These are phyloP conservation scores for Tetragonisca angustula DNA, from an alignment of 2,888 invertebrate genomes.

Conservation along the genomic window DNA sequence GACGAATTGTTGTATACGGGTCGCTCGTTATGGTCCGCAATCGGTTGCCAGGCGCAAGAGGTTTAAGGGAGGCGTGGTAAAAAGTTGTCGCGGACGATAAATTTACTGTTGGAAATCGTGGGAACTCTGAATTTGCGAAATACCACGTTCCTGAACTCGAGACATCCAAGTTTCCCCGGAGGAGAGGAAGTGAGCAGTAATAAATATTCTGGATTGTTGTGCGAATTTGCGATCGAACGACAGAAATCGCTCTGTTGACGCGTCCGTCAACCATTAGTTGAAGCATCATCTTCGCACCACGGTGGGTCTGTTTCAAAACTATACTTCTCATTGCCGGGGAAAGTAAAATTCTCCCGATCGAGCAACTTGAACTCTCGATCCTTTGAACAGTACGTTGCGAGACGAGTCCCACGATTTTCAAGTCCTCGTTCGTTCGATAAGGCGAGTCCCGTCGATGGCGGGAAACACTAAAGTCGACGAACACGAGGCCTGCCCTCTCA, in stretches of 20 bases:
- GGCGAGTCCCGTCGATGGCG: not conserved
- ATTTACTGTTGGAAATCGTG: not conserved
- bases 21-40: too few species aligned
- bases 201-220: not conserved
- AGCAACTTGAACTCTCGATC: not conserved
- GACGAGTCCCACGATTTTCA: not conserved
- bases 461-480: slow-evolving; percentile 53
- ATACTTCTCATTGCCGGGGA: not conserved
- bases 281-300: slow-evolving; percentile 34
- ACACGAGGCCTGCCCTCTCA: slow-evolving; percentile 52
- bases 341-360: too few species aligned
- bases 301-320: slow-evolving; percentile 23
- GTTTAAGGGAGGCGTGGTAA: too few species aligned
- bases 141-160: not conserved
- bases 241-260: slow-evolving; percentile 17
- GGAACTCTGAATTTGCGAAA: not conserved
- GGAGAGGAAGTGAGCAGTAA: not conserved
- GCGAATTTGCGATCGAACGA: not conserved
- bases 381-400: slow-evolving; percentile 16
- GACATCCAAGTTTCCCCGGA: too few species aligned
- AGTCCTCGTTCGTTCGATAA: slow-evolving; percentile 9
- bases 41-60: too few species aligned
- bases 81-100: not conserved
- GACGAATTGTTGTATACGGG: too few species aligned
- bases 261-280: not conserved